Evolutionary conservation across 1,140 invertebrate species (phyloP).

Genomic region (Drosophila lacteicornis): DNA sequence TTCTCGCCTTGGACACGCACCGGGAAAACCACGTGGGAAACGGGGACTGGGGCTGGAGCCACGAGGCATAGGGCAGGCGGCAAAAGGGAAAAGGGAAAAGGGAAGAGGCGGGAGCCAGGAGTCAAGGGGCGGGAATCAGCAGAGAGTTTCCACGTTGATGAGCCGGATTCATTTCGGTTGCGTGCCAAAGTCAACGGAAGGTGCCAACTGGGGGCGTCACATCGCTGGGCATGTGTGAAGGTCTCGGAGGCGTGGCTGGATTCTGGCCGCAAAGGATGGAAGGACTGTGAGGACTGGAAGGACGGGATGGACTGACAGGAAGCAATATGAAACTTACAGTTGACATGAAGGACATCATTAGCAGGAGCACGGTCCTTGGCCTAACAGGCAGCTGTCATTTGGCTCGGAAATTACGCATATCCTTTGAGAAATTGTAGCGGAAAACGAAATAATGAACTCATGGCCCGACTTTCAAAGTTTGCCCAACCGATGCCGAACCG

Average conservation of each 20-base stretch:
- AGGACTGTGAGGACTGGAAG: neutral
- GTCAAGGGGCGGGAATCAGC: conserved; percentile 33
- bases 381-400: conserved; percentile 38
- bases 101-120: neutral
- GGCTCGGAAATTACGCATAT: conserved; percentile 73
- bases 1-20: conserved; percentile 46
- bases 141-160: conserved; percentile 55
- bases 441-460: conserved; percentile 68
- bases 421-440: conserved; percentile 69
- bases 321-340: conserved; percentile 47
- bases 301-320: conserved; percentile 15
- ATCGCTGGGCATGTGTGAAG: conserved; percentile 1
- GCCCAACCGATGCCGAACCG: conserved; percentile 31
- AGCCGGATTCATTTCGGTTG: conserved; percentile 63
- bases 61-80: conserved; percentile 6
- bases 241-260: neutral
- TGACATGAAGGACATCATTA: conserved; percentile 61
- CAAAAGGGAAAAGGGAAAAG: conserved; percentile 29
- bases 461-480: conserved; percentile 39
- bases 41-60: neutral
- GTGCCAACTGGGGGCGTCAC: conserved; percentile 31
- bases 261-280: conserved; percentile 9
- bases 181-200: conserved; percentile 53
- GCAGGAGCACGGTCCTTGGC: conserved; percentile 42
- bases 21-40: conserved; percentile 5